Percentiles rank a stretch among this genome's conserved stretches.
phyloP scores from a whole-genome alignment of 2,888 invertebrate species.

The Drosophila kuntzei region DNA sequence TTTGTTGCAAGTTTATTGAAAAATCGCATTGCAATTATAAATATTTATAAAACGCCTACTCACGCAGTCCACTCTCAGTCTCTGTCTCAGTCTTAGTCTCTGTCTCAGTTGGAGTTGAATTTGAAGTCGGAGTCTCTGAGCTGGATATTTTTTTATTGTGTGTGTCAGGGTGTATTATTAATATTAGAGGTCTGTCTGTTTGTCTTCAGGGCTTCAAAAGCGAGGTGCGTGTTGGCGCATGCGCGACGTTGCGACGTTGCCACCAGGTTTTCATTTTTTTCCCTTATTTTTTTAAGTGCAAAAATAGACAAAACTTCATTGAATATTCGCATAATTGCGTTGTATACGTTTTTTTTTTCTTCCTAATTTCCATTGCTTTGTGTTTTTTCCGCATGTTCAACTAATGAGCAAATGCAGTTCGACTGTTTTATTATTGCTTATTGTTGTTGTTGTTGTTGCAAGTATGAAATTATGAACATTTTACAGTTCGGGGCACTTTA shows the following conservation, averaged over 20 bases:
- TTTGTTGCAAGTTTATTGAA: slow-evolving; percentile 65
- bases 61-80: slow-evolving; percentile 25
- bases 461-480: slow-evolving; percentile 16
- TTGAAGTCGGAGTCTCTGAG: slow-evolving; percentile 19
- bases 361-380: slow-evolving; percentile 41
- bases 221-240: slow-evolving; percentile 63
- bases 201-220: slow-evolving; percentile 14
- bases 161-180: slow-evolving; percentile 16
- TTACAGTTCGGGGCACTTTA: slow-evolving; percentile 26
- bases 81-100: neutral
- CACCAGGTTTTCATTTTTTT: slow-evolving; percentile 25
- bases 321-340: slow-evolving; percentile 78
- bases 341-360: slow-evolving; percentile 18
- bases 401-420: slow-evolving; percentile 73
- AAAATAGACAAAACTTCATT: slow-evolving; percentile 60
- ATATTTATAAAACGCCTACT: slow-evolving; percentile 71
- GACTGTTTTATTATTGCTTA: slow-evolving; percentile 54
- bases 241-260: slow-evolving; percentile 68
- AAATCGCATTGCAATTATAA: slow-evolving; percentile 68
- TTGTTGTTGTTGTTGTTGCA: slow-evolving; percentile 7
- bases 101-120: neutral
- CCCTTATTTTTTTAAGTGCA: slow-evolving; percentile 8
- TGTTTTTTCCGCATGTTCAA: slow-evolving; percentile 40
- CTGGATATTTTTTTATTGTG: slow-evolving; percentile 16
- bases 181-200: slow-evolving; percentile 7